These are phyloP conservation scores for Onchidella celtica DNA, from an alignment of 2,888 invertebrate species.

Conservation along the genomic window DNA sequence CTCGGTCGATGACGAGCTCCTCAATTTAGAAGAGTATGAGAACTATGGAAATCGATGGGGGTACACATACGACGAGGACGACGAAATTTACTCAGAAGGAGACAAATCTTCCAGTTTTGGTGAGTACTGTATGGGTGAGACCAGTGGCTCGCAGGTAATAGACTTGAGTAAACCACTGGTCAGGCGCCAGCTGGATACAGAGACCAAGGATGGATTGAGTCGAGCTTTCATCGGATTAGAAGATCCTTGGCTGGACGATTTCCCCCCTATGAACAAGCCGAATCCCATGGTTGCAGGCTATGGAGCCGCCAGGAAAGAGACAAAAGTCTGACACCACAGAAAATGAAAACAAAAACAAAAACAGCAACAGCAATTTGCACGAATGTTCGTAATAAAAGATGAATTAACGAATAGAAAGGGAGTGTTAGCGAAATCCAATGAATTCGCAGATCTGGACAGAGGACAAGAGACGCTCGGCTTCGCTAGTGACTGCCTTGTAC, in stretches of 20 bases:
- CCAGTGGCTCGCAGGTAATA: constrained; percentile 40
- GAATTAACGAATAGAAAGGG: too few relatives aligned
- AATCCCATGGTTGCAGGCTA: constrained; percentile 49
- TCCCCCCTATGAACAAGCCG: constrained; percentile 22
- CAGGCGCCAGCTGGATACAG: constrained; percentile 37
- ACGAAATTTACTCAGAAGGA: constrained; percentile 30
- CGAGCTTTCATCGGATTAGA: constrained; percentile 37
- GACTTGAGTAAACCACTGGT: constrained; percentile 43
- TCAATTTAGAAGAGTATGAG: constrained; percentile 22
- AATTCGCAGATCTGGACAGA: too few relatives aligned
- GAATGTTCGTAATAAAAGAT: too few relatives aligned
- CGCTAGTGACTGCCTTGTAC: too few relatives aligned
- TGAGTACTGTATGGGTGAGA: constrained; percentile 48
- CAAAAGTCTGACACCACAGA: constrained; percentile 50
- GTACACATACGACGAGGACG: constrained; percentile 44
- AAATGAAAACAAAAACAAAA: too few relatives aligned
- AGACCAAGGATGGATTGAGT: constrained; percentile 38
- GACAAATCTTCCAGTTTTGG: constrained; percentile 48
- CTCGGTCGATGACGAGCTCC: constrained; percentile 19
- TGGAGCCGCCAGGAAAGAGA: constrained; percentile 46
- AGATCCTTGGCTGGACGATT: constrained; percentile 34
- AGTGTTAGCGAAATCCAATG: too few relatives aligned
- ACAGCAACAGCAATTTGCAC: too few relatives aligned
- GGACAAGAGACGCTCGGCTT: too few relatives aligned
- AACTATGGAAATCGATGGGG: constrained; percentile 46